phyloP scores from a whole-genome alignment of 1,140 invertebrate genomes.

The Zaprionus kolodkinae region DNA sequence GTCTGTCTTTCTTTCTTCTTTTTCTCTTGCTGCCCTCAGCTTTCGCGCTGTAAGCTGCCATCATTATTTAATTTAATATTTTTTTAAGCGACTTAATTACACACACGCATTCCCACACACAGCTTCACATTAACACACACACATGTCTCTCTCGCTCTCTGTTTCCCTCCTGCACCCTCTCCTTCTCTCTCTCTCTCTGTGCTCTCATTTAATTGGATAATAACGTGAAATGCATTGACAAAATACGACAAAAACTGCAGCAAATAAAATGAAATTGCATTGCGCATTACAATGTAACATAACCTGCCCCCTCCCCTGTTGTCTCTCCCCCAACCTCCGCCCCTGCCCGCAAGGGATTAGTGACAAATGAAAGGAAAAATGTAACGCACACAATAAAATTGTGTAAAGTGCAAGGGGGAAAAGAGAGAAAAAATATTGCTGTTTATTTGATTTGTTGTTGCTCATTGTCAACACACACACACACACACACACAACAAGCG shows the following conservation, averaged over 20 bases:
- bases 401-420: constrained; percentile 17
- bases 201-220: constrained; percentile 38
- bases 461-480: constrained; percentile 22
- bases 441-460: constrained; percentile 42
- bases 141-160: not conserved
- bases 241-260: constrained; percentile 22
- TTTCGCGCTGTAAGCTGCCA: constrained; percentile 13
- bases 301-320: not conserved
- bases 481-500: not conserved
- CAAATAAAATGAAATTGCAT: constrained; percentile 42
- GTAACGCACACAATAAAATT: constrained; percentile 43
- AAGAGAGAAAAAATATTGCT: constrained; percentile 30
- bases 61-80: constrained; percentile 40
- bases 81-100: constrained; percentile 46
- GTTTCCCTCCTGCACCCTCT: not conserved
- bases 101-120: constrained; percentile 4
- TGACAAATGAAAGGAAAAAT: constrained; percentile 29
- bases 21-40: not conserved
- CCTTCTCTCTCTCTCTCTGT: not conserved
- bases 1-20: not conserved
- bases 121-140: not conserved
- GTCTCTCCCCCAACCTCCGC: not conserved
- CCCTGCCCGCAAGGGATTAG: not conserved
- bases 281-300: constrained; percentile 15
- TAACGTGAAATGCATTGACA: constrained; percentile 26